Base-by-base conservation (phyloP, 2,888 invertebrate species). In the Hesperia comma region DNA sequence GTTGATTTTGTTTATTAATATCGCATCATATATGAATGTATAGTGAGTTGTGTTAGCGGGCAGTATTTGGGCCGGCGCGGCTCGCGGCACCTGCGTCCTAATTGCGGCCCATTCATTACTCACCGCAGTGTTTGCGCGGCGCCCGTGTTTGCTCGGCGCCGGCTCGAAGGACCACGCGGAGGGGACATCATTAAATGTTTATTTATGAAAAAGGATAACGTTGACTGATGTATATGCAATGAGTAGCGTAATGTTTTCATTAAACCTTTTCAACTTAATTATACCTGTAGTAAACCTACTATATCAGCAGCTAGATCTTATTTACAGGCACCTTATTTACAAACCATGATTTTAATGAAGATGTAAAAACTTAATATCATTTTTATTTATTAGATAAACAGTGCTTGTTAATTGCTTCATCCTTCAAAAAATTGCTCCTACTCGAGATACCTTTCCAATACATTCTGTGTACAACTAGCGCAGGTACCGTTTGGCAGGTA, bases 31-130 rank as follows among this genome's bases (percentile, higher is more conserved):
- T 3, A 15, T 10, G 0, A 10, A 46, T 46, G 37, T 17, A 17
- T 46, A 15, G 3, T 17, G 2, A 12, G 49, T 49, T 3, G 19
- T 49, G 37, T 26, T 51, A 51, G 26, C 26, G 57, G 57, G n/a
- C 63, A 41, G 51, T 63, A n/a, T 63, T 57, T 57, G 56, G 14
- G 56, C 46, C 19, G 37, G 10, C 10, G 37, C 37, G 26, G 26
- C 26, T n/a, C n/a, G 5, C 26, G 15, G 57, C 64, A 64, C 58
- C 64, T 64, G 64, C 58, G 57, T 26, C 58, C 58, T 64, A 58
- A 64, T 64, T 64, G 64, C 19, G 64, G 64, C 58, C 58, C 64
- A 58, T 64, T 64, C 64, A 64, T 64, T 64, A 58, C 53, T 51
- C 58, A 57, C 57, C 57, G 56, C 63, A 51, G 41, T 63, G 63